phyloP scores from a whole-genome alignment of 2,888 invertebrate genomes.

The Drosophila anomelani region DNA sequence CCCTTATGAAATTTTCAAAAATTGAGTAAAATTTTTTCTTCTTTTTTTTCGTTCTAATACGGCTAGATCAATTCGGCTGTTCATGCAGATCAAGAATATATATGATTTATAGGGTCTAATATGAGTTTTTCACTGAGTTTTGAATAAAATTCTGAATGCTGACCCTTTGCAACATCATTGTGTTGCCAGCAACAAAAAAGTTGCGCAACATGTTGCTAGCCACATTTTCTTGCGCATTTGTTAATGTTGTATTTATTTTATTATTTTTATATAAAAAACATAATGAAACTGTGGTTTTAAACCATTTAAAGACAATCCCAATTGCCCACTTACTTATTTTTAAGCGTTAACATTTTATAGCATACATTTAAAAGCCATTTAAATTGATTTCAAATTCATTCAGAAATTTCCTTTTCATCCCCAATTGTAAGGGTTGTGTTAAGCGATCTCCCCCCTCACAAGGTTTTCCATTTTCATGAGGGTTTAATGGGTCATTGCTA shows the following conservation, averaged over 20 bases:
- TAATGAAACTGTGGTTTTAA: accelerated
- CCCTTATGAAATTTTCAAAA: too few relatives aligned
- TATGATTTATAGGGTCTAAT: too few relatives aligned
- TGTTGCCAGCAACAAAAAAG: too few relatives aligned
- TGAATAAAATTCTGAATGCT: too few relatives aligned
- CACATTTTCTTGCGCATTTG: not conserved
- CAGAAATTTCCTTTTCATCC: too few relatives aligned
- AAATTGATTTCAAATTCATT: not conserved
- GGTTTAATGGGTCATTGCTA: not conserved
- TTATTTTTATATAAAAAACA: not conserved
- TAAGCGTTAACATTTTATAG: not conserved
- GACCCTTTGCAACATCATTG: too few relatives aligned
- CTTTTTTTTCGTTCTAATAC: too few relatives aligned
- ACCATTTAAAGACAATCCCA: not conserved
- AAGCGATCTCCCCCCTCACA: not conserved
- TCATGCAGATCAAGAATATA: too few relatives aligned
- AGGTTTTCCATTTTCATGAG: not conserved
- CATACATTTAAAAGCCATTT: not conserved
- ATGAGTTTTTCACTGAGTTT: too few relatives aligned
- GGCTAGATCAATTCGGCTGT: too few relatives aligned
- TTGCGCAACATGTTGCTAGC: too few relatives aligned
- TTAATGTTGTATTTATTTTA: not conserved
- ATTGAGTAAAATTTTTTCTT: too few relatives aligned
- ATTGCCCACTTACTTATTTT: not conserved
- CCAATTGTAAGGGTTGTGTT: not conserved